These are phyloP conservation scores for Danio kyathit DNA, from an alignment of 2,797 vertebrate species.

Conservation along the genomic window DNA sequence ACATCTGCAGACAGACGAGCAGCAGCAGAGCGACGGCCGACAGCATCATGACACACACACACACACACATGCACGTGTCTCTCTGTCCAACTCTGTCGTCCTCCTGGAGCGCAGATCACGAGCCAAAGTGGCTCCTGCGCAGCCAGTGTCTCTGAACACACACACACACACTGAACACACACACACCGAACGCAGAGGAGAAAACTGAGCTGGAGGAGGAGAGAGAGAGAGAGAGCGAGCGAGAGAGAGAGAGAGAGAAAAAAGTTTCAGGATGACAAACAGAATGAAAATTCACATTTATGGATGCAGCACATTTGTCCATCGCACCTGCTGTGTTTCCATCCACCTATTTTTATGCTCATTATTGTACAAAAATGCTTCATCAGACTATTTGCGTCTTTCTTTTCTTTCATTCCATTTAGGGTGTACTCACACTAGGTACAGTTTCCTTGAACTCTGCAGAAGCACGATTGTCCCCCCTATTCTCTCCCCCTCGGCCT, in stretches of 20 bases:
- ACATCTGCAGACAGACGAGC: constrained; percentile 86
- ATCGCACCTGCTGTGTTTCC: too few species aligned
- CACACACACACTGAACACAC: constrained; percentile 8
- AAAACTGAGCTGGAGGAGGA: constrained; percentile 16
- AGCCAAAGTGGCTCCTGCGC: not conserved
- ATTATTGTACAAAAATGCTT: too few species aligned
- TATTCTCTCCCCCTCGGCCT: too few species aligned
- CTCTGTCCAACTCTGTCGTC: not conserved
- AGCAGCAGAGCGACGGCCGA: constrained; percentile 72
- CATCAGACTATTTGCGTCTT: too few species aligned
- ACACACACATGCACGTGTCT: not conserved
- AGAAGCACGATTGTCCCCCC: too few species aligned
- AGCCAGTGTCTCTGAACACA: constrained; percentile 60
- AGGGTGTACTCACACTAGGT: too few species aligned
- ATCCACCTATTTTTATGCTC: too few species aligned
- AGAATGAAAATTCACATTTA: too few species aligned
- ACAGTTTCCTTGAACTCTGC: too few species aligned
- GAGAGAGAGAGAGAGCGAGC: not conserved
- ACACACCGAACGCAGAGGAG: not conserved
- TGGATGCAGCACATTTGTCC: too few species aligned
- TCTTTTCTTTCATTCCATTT: too few species aligned
- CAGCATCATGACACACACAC: constrained; percentile 35
- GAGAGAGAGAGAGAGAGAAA: not conserved
- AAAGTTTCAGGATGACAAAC: not conserved
- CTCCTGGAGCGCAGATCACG: constrained; percentile 5